phyloP scores from a whole-genome alignment of 2,113 vertebrate species.

The Neotragus moschatus region DNA sequence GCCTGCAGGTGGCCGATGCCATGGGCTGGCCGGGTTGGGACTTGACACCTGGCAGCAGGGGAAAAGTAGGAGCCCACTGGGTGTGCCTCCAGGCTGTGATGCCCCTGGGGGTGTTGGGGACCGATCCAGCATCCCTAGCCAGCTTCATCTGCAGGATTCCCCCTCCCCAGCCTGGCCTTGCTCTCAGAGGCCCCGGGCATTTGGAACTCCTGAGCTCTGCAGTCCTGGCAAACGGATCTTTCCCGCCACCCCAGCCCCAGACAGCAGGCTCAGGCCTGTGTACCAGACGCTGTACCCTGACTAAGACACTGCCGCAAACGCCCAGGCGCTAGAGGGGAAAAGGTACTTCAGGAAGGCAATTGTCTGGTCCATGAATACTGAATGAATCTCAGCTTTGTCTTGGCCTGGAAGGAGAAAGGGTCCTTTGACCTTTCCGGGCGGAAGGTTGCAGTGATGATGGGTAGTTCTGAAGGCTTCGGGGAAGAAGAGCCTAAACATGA shows the following conservation, averaged over 20 bases:
- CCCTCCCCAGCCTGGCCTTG: not conserved
- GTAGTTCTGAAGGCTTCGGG: not conserved
- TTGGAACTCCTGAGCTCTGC: not conserved
- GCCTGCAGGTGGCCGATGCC: not conserved
- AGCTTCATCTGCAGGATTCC: not conserved
- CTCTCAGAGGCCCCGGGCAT: not conserved
- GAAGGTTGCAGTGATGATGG: accelerated
- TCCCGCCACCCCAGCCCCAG: not conserved
- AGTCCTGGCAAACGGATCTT: not conserved
- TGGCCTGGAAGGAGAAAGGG: not conserved
- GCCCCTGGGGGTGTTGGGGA: not conserved
- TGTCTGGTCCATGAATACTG: not conserved
- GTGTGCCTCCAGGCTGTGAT: not conserved
- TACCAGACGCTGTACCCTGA: not conserved
- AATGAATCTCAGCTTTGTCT: not conserved
- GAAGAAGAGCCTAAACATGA: conserved; percentile 28
- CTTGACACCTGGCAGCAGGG: accelerated
- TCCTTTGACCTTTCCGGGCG: not conserved
- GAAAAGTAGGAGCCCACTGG: not conserved
- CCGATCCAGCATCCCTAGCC: not conserved
- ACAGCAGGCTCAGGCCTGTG: not conserved
- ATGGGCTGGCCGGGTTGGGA: not conserved
- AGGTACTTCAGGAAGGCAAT: not conserved
- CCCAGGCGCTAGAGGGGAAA: not conserved
- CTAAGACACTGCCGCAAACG: not conserved